Percentiles rank a stretch among this genome's conserved stretches.
phyloP scores from a whole-genome alignment of 1,140 invertebrate species.

The Apis mellifera region DNA sequence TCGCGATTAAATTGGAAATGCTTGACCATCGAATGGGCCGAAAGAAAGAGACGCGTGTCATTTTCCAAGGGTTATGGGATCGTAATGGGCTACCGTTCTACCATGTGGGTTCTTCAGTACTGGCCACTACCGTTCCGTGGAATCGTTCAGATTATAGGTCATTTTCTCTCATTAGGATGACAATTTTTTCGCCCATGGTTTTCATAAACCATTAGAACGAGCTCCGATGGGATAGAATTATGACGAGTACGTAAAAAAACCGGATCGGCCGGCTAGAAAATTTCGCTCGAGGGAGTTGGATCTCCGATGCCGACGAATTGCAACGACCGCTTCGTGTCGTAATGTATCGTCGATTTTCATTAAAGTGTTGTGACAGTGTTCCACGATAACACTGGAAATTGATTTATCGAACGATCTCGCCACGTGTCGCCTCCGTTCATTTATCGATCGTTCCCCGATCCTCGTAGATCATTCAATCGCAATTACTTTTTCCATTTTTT shows the following conservation, averaged over 20 bases:
- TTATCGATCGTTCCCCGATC: constrained; percentile 19
- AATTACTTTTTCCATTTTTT: neutral
- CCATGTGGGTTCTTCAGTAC: neutral
- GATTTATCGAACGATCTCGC: constrained; percentile 13
- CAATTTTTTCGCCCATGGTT: constrained; percentile 31
- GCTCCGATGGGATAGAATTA: neutral
- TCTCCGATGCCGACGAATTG: neutral
- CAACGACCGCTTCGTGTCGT: neutral
- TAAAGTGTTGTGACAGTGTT: neutral
- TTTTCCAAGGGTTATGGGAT: neutral
- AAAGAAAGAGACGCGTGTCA: neutral
- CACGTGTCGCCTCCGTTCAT: neutral
- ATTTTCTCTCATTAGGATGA: constrained; percentile 44
- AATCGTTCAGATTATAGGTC: constrained; percentile 42
- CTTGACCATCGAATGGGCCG: constrained; percentile 10
- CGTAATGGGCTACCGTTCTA: neutral
- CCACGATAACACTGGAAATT: neutral
- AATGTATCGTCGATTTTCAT: neutral
- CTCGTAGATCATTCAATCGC: constrained; percentile 2
- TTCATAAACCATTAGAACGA: constrained; percentile 39
- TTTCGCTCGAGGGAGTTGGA: constrained; percentile 15
- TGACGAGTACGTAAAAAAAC: constrained; percentile 19
- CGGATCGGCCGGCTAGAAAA: constrained; percentile 13
- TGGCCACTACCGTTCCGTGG: neutral
- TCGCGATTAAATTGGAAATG: constrained; percentile 1